A percentile compares a stretch with the other conserved stretches of the same genome.
phyloP scores from a whole-genome alignment of 1,140 invertebrate species.

The Drosophila guanche region DNA sequence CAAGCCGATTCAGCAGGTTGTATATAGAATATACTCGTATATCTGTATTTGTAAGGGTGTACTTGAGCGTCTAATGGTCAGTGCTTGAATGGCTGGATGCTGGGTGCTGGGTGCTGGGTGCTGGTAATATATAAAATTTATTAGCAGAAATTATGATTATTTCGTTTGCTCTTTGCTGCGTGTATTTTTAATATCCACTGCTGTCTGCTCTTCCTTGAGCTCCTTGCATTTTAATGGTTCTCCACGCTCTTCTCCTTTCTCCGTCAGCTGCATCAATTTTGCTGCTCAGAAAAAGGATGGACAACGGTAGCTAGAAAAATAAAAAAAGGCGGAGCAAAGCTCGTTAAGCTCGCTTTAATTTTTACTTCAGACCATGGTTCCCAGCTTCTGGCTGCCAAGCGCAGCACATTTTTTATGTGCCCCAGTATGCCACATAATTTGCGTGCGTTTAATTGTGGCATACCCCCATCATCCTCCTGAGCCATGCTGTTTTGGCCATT shows the following conservation, averaged over 20 bases:
- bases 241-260: conserved; percentile 37
- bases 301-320: too few species aligned
- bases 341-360: conserved; percentile 80
- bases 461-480: conserved; percentile 6
- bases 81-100: conserved; percentile 1
- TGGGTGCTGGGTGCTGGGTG: conserved; percentile 4
- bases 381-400: conserved; percentile 47
- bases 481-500: conserved; percentile 46
- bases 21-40: conserved; percentile 14
- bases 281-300: conserved; percentile 21
- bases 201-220: conserved; percentile 20
- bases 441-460: conserved; percentile 75
- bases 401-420: conserved; percentile 52
- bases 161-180: conserved; percentile 72
- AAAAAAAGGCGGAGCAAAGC: conserved; percentile 35
- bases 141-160: conserved; percentile 82
- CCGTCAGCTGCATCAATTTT: conserved; percentile 76
- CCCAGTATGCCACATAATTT: conserved; percentile 63
- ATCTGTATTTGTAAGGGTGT: not conserved
- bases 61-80: conserved; percentile 7
- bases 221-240: conserved; percentile 75
- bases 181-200: conserved; percentile 80
- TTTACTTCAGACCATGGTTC: conserved; percentile 53
- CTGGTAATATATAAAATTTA: conserved; percentile 79
- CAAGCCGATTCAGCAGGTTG: conserved; percentile 58